These are phyloP conservation scores for Mimachlamys varia DNA, from an alignment of 2,888 invertebrate species.

Conservation along the genomic window DNA sequence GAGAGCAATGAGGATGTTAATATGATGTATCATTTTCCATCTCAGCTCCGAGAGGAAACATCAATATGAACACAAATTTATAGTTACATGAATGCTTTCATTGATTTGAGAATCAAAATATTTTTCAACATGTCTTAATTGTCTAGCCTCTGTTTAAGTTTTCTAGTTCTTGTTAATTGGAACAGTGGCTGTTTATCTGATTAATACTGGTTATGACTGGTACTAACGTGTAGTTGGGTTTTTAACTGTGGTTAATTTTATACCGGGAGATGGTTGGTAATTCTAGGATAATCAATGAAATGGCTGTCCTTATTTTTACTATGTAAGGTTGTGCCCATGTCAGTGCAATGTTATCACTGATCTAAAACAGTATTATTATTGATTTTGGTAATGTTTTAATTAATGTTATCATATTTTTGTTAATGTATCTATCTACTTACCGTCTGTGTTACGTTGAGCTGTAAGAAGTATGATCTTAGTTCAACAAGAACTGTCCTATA, in stretches of 20 bases:
- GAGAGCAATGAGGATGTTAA: not conserved
- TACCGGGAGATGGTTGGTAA: too few species aligned
- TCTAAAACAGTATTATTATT: conserved; percentile 18
- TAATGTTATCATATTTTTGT: not conserved
- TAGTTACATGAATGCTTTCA: not conserved
- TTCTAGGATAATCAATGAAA: too few species aligned
- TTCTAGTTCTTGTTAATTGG: not conserved
- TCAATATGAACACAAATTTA: not conserved
- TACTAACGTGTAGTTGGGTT: too few species aligned
- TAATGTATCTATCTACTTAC: not conserved
- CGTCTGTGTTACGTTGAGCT: not conserved
- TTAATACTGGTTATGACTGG: not conserved
- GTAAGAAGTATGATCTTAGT: not conserved
- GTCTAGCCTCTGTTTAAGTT: not conserved
- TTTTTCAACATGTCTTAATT: not conserved
- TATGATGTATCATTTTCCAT: not conserved
- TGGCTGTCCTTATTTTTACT: not conserved
- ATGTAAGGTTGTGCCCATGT: not conserved
- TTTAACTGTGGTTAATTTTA: too few species aligned
- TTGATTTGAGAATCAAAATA: not conserved
- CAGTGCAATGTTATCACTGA: conserved; percentile 14
- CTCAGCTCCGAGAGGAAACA: not conserved
- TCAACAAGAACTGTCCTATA: not conserved
- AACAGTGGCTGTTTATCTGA: not conserved
- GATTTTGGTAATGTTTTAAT: not conserved